Evolutionary conservation across 2,797 vertebrate genomes (phyloP), one percentile per base, ranked within the genome.

Genomic region (Discoglossus pictus): DNA sequence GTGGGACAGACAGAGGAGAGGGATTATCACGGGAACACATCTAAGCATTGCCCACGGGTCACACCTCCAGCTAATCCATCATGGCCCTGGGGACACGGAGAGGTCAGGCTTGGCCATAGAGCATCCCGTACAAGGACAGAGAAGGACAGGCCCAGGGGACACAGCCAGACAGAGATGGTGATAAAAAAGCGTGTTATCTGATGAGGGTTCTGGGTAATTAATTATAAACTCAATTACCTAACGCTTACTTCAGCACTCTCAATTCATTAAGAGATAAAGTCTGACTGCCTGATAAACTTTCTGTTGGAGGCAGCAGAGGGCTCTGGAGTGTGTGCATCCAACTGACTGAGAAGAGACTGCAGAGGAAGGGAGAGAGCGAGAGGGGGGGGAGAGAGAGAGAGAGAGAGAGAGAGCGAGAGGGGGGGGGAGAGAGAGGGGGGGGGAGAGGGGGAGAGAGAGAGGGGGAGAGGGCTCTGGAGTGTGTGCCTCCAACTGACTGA

Each of bases 181-280:
- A 88, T 80, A 82, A 76, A 80, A 83, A 85, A 88, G 88, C 87
- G 90, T 91, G 93, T 92, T 93, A 94, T 95, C 91, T 90, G 92
- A 92, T 90, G 88, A 93, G 91, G 91, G 91, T 93, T 93, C 91
- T 92, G 93, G 91, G 90, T 93, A 94, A 96, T 95, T 95, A 96
- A 96, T 96, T 95, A 94, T 92, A 95, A 96, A 95, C 92, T 94
- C 94, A 96, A 95, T 97, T 95, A 96, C 90, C 92, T 91, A 91
- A 93, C 91, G 92, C 92, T 92, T 92, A 94, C 93, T 95, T 90
- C 92, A 92, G 89, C 91, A 90, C 90, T 93, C 92, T 93, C 87
- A 86, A 89, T 88, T 93, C 92, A 93, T 94, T 94, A 96, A 91
- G 71, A 92, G 91, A 86, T 87, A 86, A 89, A 90, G 90, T 80